Percentiles rank a stretch among this genome's conserved stretches.
phyloP scores from a whole-genome alignment of 2,113 vertebrate genomes.

The Nettapus auritus region DNA sequence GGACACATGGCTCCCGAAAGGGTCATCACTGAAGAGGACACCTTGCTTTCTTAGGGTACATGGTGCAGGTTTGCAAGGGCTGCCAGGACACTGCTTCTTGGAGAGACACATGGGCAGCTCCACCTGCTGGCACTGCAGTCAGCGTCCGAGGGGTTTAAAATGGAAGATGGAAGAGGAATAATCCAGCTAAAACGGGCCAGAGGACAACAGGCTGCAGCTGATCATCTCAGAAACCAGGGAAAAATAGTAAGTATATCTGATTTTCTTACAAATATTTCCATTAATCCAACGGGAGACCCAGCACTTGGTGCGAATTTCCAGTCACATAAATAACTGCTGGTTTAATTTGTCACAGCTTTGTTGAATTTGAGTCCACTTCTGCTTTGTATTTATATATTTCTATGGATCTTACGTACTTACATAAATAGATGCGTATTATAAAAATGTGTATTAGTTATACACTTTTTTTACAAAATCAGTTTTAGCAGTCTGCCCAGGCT shows the following conservation, averaged over 20 bases:
- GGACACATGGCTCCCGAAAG: no score
- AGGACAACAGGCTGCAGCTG: not conserved
- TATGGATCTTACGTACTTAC: not conserved
- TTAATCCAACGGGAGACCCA: not conserved
- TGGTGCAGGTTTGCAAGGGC: fast-evolving
- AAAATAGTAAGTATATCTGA: not conserved
- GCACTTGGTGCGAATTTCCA: fast-evolving
- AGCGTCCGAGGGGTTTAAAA: fast-evolving
- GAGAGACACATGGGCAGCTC: fast-evolving
- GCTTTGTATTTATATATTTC: not conserved
- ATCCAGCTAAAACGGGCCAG: fast-evolving
- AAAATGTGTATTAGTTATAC: not conserved
- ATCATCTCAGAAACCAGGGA: fast-evolving
- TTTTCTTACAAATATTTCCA: not conserved
- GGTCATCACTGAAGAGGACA: no score
- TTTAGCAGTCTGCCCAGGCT: not conserved
- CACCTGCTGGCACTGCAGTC: not conserved
- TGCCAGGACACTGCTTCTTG: fast-evolving
- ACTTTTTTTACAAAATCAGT: not conserved
- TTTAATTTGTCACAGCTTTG: not conserved
- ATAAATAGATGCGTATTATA: not conserved
- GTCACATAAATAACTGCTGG: not conserved
- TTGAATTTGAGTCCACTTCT: fast-evolving
- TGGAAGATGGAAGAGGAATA: not conserved
- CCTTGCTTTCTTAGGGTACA: fast-evolving